phyloP scores from a whole-genome alignment of 2,797 vertebrate species.

The Karalla daura region DNA sequence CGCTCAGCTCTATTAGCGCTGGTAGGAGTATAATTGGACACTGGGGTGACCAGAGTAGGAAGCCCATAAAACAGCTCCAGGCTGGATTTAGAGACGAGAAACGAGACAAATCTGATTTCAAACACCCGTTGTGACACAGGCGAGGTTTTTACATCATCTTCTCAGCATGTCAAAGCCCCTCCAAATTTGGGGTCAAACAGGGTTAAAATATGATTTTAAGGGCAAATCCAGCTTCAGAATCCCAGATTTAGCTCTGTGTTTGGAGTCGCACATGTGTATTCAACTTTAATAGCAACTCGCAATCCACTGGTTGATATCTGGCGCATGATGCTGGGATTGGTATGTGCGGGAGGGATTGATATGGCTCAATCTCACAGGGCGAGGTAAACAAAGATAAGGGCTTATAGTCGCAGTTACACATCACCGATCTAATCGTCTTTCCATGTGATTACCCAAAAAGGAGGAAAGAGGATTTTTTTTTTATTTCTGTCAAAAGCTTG shows the following conservation, averaged over 20 bases:
- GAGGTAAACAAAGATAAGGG: conserved; percentile 66
- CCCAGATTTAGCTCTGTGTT: conserved; percentile 45
- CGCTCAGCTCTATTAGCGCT: conserved; percentile 22
- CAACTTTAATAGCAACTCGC: conserved; percentile 37
- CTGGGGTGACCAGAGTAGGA: conserved; percentile 47
- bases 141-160: conserved; percentile 34
- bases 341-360: conserved; percentile 58
- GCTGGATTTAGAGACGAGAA: conserved; percentile 52
- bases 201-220: conserved; percentile 53
- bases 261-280: conserved; percentile 27
- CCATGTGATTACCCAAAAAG: conserved; percentile 38
- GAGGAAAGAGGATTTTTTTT: neutral
- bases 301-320: conserved; percentile 58
- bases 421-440: conserved; percentile 42
- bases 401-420: conserved; percentile 50
- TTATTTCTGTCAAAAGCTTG: neutral
- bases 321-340: conserved; percentile 36
- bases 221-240: conserved; percentile 46
- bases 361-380: conserved; percentile 58
- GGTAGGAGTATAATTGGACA: conserved; percentile 57
- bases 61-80: conserved; percentile 45
- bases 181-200: conserved; percentile 54
- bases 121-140: conserved; percentile 45
- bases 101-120: conserved; percentile 62
- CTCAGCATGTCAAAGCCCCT: conserved; percentile 49